Conservation (phyloP, 2,113 vertebrate species). For the Nipponia nippon region DNA sequence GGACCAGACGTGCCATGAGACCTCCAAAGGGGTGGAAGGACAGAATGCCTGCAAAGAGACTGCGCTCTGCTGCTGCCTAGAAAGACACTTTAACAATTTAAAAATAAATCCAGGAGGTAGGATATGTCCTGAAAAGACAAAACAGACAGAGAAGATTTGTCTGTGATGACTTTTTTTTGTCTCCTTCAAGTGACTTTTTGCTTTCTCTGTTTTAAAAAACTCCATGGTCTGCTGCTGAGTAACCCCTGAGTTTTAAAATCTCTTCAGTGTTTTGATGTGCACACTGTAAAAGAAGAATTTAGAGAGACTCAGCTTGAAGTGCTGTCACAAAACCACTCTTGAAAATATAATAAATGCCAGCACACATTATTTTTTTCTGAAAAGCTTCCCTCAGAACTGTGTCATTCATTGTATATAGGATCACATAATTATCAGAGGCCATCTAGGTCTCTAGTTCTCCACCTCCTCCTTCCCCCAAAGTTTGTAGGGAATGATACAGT, state of each 20-base stretch:
- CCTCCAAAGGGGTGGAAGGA: background rate
- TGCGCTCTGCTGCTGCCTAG: background rate
- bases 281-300: background rate
- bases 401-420: background rate
- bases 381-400: background rate
- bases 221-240: background rate
- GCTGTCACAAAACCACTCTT: background rate
- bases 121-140: background rate
- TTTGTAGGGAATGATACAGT: background rate
- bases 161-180: background rate
- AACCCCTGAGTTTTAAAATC: background rate
- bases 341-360: background rate
- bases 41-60: background rate
- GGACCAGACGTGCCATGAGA: accelerated
- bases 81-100: background rate
- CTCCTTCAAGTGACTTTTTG: background rate
- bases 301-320: background rate
- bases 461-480: background rate
- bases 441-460: background rate
- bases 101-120: background rate
- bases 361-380: background rate
- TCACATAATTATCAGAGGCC: background rate
- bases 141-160: background rate
- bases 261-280: background rate
- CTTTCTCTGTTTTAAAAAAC: background rate